Evolutionary conservation across 2,113 vertebrate species (phyloP).

Genomic region (Nothocercus julius): DNA sequence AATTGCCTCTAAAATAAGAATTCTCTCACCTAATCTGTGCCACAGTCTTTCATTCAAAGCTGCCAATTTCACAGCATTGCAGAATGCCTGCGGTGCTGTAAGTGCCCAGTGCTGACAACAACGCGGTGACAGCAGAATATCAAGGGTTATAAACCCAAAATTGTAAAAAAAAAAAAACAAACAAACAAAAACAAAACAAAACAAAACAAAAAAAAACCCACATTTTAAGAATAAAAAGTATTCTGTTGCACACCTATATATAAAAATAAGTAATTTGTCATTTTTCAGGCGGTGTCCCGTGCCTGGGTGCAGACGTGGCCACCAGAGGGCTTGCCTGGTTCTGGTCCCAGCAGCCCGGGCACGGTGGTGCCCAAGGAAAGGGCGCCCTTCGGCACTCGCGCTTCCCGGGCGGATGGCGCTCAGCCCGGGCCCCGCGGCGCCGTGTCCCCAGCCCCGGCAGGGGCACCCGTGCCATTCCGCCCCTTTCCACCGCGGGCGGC

Average conservation of each 20-base stretch:
- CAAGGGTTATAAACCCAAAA: background rate
- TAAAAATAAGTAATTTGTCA: background rate
- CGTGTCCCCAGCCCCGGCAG: too few species aligned
- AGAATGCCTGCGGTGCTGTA: background rate
- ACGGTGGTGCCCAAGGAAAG: too few species aligned
- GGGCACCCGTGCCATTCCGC: background rate
- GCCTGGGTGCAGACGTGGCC: background rate
- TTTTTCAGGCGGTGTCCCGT: background rate
- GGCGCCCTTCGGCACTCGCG: too few species aligned
- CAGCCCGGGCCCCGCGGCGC: too few species aligned
- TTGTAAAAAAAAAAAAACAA: background rate
- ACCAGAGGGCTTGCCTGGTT: background rate
- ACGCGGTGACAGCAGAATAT: background rate
- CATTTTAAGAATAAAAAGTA: background rate
- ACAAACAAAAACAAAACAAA: too few species aligned
- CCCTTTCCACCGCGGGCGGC: background rate
- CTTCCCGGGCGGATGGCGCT: too few species aligned
- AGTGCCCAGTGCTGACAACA: background rate
- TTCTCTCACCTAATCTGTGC: background rate
- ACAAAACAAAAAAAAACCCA: too few species aligned
- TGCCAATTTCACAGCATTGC: background rate
- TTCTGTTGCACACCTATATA: fast-evolving
- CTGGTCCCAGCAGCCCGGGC: background rate
- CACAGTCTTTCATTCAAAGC: background rate
- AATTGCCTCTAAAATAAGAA: background rate